phyloP scores from a whole-genome alignment of 2,797 vertebrate genomes.

The Protonibea diacanthus region DNA sequence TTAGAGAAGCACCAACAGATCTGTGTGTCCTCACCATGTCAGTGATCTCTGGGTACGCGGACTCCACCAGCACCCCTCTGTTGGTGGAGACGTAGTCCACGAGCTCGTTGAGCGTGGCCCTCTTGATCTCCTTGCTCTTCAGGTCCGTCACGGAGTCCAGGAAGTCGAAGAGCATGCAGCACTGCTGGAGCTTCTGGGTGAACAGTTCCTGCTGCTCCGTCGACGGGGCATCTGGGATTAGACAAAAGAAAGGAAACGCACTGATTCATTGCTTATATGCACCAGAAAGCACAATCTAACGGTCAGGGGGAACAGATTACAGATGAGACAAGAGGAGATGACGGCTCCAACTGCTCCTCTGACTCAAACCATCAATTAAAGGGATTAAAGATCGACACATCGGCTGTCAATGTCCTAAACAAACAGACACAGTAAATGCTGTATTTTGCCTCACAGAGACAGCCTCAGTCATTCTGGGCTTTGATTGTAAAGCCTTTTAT shows the following conservation, averaged over 20 bases:
- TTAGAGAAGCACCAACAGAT: neutral
- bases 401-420: neutral
- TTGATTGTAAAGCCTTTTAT: constrained; percentile 77
- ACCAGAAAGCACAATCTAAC: neutral
- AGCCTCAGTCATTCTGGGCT: constrained; percentile 58
- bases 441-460: constrained; percentile 38
- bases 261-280: constrained; percentile 16
- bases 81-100: constrained; percentile 98
- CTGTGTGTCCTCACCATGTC: constrained; percentile 90
- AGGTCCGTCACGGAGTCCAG: constrained; percentile 95
- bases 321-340: neutral
- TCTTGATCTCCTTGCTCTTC: constrained; percentile 98
- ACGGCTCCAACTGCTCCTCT: neutral
- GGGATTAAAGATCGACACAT: neutral
- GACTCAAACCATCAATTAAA: constrained; percentile 12
- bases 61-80: constrained; percentile 95
- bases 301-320: constrained; percentile 4
- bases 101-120: constrained; percentile 95
- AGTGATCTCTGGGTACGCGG: constrained; percentile 95
- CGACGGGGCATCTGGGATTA: constrained; percentile 91
- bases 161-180: constrained; percentile 97
- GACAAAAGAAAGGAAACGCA: constrained; percentile 46
- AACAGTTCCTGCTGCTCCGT: constrained; percentile 96
- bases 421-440: constrained; percentile 25
- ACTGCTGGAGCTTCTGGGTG: constrained; percentile 97